phyloP scores from a whole-genome alignment of 2,888 invertebrate species.

The Cephus sareptanus region DNA sequence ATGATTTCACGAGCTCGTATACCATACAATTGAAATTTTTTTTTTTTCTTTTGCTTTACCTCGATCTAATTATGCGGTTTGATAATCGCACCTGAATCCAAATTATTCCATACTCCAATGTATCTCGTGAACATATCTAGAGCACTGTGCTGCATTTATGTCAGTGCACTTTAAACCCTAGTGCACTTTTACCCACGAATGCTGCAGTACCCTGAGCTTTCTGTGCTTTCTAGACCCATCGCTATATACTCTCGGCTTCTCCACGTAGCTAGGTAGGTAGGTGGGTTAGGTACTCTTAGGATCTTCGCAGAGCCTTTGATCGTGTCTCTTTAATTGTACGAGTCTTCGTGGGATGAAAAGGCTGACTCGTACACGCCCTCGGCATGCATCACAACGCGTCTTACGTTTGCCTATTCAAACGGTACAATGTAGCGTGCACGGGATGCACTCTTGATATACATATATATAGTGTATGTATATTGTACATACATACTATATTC shows the following conservation, averaged over 20 bases:
- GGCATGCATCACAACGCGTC: conserved; percentile 17
- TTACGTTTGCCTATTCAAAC: conserved; percentile 28
- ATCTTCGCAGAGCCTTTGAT: not conserved
- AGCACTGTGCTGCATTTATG: not conserved
- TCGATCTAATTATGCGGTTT: not conserved
- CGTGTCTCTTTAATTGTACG: not conserved
- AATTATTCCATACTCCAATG: not conserved
- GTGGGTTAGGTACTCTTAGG: not conserved
- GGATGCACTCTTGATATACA: conserved; percentile 10
- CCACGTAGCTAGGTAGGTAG: not conserved
- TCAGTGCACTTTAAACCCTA: not conserved
- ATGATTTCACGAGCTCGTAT: no score
- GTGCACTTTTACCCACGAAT: not conserved
- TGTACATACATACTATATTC: not conserved
- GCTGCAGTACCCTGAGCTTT: not conserved
- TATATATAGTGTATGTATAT: not conserved
- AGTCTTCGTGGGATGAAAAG: conserved; percentile 22
- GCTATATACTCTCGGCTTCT: not conserved
- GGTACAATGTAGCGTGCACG: conserved; percentile 1
- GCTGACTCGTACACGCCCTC: conserved; percentile 34
- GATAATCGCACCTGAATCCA: not conserved
- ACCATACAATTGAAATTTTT: not conserved
- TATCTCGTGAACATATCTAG: not conserved
- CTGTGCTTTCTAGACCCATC: not conserved
- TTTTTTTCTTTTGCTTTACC: not conserved